These are phyloP conservation scores for Capitulum mitella DNA, from an alignment of 2,888 invertebrate species.

Conservation along the genomic window DNA sequence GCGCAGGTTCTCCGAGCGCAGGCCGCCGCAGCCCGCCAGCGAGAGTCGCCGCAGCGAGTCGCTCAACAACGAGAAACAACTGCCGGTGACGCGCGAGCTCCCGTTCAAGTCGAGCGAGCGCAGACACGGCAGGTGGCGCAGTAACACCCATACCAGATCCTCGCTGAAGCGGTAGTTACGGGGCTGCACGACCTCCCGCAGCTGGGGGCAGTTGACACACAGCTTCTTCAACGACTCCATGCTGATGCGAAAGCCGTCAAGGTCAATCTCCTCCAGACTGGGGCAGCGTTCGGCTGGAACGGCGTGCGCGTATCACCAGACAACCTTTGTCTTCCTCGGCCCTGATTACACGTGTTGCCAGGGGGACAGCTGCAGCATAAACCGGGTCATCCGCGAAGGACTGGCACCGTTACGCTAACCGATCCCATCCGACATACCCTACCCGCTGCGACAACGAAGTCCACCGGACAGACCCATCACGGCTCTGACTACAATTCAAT, in stretches of 20 bases:
- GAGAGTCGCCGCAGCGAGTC: not conserved
- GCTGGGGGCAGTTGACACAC: not conserved
- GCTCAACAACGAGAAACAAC: not conserved
- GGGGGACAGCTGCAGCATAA: too few species aligned
- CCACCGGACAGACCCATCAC: too few species aligned
- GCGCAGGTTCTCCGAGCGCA: not conserved
- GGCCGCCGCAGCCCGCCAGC: not conserved
- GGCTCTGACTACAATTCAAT: too few species aligned
- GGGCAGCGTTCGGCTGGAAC: not conserved
- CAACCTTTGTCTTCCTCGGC: too few species aligned
- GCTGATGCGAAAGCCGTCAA: constrained; percentile 10
- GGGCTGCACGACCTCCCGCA: not conserved
- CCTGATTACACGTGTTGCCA: too few species aligned
- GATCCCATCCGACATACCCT: too few species aligned
- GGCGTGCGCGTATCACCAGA: not conserved
- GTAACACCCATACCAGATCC: not conserved
- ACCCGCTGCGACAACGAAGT: too few species aligned
- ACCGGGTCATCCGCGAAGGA: too few species aligned
- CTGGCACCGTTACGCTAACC: too few species aligned
- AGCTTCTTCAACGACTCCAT: not conserved
- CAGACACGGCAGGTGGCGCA: constrained; percentile 17
- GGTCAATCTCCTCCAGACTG: not conserved
- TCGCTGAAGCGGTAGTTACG: constrained; percentile 20
- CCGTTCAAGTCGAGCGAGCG: not conserved
- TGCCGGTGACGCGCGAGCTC: not conserved